phyloP scores from a whole-genome alignment of 64 coral and sea anemone genomes.

The Stylophora pistillata region DNA sequence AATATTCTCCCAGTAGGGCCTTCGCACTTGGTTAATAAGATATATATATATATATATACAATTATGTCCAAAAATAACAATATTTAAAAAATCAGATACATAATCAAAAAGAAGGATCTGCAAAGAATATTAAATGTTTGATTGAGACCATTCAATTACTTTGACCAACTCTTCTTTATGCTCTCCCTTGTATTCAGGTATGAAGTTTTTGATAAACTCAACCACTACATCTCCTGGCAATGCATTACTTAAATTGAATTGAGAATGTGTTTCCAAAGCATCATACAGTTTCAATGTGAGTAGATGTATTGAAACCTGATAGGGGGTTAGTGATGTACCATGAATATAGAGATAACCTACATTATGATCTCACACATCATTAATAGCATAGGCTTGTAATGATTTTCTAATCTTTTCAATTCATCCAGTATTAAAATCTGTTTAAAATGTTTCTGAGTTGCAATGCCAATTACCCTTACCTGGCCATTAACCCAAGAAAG shows the following conservation, averaged over 20 bases:
- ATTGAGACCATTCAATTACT: no score
- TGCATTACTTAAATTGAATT: constrained; percentile 14
- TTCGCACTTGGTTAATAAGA: no score
- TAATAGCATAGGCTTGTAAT: no score
- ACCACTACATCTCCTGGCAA: not conserved
- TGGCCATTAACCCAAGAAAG: not conserved
- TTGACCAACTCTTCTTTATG: not conserved
- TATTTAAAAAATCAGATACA: no score
- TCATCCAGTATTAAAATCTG: not conserved
- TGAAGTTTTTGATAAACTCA: not conserved
- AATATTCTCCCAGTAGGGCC: no score
- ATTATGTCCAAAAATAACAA: no score
- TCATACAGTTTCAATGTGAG: not conserved
- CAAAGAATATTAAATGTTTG: no score
- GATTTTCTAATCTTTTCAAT: no score
- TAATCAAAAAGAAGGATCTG: no score
- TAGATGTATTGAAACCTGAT: not conserved
- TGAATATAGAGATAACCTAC: no score
- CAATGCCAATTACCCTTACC: not conserved
- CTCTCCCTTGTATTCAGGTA: not conserved
- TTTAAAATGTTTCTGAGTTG: not conserved
- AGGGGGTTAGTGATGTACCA: not conserved
- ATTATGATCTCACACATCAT: not conserved
- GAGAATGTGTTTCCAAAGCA: not conserved
- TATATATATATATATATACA: no score